These are phyloP conservation scores for Ectobius pallidus DNA, from an alignment of 2,888 invertebrate species.

Conservation along the genomic window DNA sequence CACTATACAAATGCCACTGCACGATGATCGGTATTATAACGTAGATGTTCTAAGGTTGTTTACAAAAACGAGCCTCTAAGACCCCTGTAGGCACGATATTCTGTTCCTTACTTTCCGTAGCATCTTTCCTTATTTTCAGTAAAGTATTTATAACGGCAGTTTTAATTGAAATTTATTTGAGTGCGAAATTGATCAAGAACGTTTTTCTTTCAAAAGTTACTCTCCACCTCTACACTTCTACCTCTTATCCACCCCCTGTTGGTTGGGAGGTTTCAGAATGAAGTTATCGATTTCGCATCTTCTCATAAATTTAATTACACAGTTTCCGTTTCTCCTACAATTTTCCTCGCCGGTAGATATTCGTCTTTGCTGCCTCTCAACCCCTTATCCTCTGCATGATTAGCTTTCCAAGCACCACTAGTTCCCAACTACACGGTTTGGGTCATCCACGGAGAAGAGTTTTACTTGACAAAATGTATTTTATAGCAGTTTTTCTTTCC, in stretches of 20 bases:
- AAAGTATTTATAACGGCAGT: no score
- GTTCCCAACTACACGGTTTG: not conserved
- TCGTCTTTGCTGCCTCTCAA: not conserved
- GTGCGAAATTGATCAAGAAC: slow-evolving; percentile 24
- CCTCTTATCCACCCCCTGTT: not conserved
- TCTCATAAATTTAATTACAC: slow-evolving; percentile 40
- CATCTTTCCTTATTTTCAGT: no score
- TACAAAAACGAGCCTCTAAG: no score
- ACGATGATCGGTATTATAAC: no score
- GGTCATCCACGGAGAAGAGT: not conserved
- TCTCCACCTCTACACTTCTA: not conserved
- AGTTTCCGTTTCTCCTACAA: slow-evolving; percentile 24
- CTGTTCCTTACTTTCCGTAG: no score
- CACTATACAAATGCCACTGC: no score
- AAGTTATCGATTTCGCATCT: slow-evolving; percentile 40
- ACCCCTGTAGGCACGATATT: no score
- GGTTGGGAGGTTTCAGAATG: not conserved
- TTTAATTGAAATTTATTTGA: slow-evolving; percentile 28
- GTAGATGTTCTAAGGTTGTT: no score
- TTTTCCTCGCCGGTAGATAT: slow-evolving; percentile 30
- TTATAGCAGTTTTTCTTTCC: no score
- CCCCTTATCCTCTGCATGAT: slow-evolving; percentile 12
- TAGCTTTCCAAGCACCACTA: no score
- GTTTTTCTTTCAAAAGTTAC: slow-evolving; percentile 11
- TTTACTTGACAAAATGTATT: no score